These are phyloP conservation scores for Galeopterus variegatus DNA, from an alignment of 2,113 vertebrate genomes.

Conservation along the genomic window DNA sequence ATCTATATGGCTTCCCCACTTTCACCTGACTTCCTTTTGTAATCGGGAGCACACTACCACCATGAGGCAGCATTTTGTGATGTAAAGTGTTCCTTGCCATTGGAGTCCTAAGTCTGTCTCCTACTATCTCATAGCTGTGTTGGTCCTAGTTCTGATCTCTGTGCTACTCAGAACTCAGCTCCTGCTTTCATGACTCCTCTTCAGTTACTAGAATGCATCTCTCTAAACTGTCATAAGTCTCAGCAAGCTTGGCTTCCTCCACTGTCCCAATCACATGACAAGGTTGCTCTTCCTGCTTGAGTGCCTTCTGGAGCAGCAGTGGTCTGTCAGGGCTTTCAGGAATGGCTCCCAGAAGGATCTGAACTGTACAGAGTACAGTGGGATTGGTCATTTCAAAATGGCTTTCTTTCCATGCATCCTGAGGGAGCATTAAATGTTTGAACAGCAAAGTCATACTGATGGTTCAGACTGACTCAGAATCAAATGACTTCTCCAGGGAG, in stretches of 20 bases:
- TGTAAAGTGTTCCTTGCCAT: background rate
- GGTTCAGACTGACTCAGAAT: background rate
- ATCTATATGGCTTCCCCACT: background rate
- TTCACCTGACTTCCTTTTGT: background rate
- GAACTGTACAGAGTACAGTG: background rate
- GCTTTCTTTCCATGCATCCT: background rate
- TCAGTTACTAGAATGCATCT: background rate
- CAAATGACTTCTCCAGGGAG: background rate
- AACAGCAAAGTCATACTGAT: background rate
- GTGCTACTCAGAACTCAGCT: background rate
- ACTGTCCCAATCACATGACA: background rate
- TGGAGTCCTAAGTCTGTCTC: background rate
- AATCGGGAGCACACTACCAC: background rate
- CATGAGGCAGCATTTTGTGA: background rate
- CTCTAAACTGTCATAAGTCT: background rate
- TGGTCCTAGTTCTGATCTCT: background rate
- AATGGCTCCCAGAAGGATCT: background rate
- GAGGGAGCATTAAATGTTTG: background rate
- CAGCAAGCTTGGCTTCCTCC: background rate
- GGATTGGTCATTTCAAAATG: background rate
- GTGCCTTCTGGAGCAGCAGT: background rate
- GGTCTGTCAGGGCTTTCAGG: background rate
- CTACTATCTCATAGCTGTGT: background rate
- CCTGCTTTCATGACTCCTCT: background rate
- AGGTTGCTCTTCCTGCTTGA: background rate